Conservation (phyloP, 2,113 vertebrate genomes). For the Tichodroma muraria region DNA sequence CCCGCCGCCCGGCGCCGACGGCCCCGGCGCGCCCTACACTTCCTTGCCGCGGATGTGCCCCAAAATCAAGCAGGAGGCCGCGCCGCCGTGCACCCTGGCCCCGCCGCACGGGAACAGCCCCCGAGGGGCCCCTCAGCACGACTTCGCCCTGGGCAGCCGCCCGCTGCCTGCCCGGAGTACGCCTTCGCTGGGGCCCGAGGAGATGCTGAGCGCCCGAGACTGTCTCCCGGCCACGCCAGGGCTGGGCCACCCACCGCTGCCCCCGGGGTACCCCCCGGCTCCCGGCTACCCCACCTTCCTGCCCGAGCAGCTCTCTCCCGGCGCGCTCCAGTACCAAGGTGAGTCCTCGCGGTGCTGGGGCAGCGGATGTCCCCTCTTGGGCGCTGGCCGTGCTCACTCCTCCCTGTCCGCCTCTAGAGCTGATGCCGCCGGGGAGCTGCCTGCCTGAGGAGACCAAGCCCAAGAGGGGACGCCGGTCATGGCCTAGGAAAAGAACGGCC, state of each 20-base stretch:
- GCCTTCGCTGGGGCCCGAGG: slow-evolving; percentile 81
- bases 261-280: slow-evolving; percentile 80
- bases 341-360: slow-evolving; percentile 47
- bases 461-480: slow-evolving; percentile 92
- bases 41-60: slow-evolving; percentile 68
- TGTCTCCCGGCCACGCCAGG: slow-evolving; percentile 72
- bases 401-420: slow-evolving; percentile 77
- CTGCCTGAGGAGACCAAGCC: slow-evolving; percentile 89
- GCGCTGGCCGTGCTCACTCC: slow-evolving; percentile 27
- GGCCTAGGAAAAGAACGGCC: slow-evolving; percentile 94
- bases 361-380: neutral
- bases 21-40: slow-evolving; percentile 51
- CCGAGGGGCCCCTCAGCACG: slow-evolving; percentile 71
- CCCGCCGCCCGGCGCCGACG: slow-evolving; percentile 65
- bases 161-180: slow-evolving; percentile 76
- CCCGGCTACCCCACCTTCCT: slow-evolving; percentile 80
- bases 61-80: slow-evolving; percentile 89
- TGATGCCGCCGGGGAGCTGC: slow-evolving; percentile 80
- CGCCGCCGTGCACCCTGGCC: slow-evolving; percentile 76
- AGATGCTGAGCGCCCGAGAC: slow-evolving; percentile 80
- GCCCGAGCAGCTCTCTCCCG: slow-evolving; percentile 74
- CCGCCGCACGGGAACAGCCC: slow-evolving; percentile 72
- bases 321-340: slow-evolving; percentile 89
- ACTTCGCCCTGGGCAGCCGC: slow-evolving; percentile 73
- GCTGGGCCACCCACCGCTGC: slow-evolving; percentile 71